Evolutionary conservation across 2,113 vertebrate species (phyloP), one percentile per base, ranked within the genome.

Genomic region (Nycticebus coucang): DNA sequence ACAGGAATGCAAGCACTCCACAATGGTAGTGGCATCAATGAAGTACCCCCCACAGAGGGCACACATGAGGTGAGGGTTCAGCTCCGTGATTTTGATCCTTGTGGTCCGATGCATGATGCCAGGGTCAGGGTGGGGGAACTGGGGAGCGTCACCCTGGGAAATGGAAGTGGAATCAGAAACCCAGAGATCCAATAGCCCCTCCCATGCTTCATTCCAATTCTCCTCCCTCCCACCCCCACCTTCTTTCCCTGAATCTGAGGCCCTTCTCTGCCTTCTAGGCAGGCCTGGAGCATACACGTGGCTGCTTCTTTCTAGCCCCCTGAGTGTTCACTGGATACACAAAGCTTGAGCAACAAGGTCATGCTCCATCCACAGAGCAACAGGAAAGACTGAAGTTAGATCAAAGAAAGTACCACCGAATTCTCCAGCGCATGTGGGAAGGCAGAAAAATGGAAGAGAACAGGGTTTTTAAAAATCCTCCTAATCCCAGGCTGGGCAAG

Each of bases 1-100:
- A 99, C 99, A 99, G 95, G 99, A 99, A 98, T 99, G 99, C 98
- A 99, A 98, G 55, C 99, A 99, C 98, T 99, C 99, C 95, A 99
- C 99, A 41, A 99, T 99, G 97, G 99, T 99, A 3, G 99, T 99
- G 59, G 99, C 99, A 41, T 99, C 99, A 2, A 99, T 99, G 98
- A 99, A 99, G 98, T 99, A 99, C 2, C 99, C 99, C 18, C 99
- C 99, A 19, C 99, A 99, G 50, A 99, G 98, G 77, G 99, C 99
- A 1, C 98, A 99, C 98, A 99, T 99, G 95, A 99, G 98, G 97
- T 99, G 98, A 1, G 98, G 98, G 96, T 99, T 99, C 59, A 99
- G 98, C 98, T 99, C 98, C 0, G 98, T 98, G 97, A 99, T 99
- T 98, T 98, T 99, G 93, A 99, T 98, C 89, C 98, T 97, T 97